Base-by-base conservation (phyloP, 2,797 vertebrate species). In the Saxicola maurus region DNA sequence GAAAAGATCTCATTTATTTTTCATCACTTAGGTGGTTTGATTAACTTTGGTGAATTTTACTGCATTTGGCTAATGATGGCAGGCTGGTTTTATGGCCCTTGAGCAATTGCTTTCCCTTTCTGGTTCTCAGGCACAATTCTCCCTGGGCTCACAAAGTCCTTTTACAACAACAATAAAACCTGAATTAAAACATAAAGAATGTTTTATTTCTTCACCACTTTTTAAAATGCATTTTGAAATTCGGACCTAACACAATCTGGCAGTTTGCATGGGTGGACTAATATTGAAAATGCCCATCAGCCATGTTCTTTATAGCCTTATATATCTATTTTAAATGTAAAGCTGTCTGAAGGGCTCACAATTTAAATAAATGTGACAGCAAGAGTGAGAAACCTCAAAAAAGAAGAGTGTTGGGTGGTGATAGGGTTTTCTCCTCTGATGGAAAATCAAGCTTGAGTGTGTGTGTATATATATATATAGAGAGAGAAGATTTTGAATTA, bases 71-170 rank as follows among this genome's bases (percentile, higher is more conserved):
- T 92, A 94, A 92, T 72, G 87, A 92, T 25, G 67, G 89, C 87
- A 87, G 88, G 82, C 91, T 93, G 82, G 2, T 94, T 96, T 96
- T 95, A 94, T 30, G 57, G 91, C 80, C 80, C 87, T 92, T 78
- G 85, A 86, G 74, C 92, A 89, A 92, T 75, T 90, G 87, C 92
- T 96, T 96, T 96, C 87, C 92, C 93, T 96, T 96, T 92, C 91
- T 92, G 88, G 89, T 83, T 92, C 96, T 82, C 86, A 87, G 76
- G 83, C 86, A 95, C 90, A 96, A 87, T 69, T 78, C 78, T 72
- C 88, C 43, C 90, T 2, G 76, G 94, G 75, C 76, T 94, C 80
- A 80, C 79, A 96, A 96, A 94, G 71, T 64, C 49, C 25, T 89
- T 92, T 95, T 95, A 94, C 85, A 91, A 79, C 91, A 89, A 90